Evolutionary conservation across 2,888 invertebrate genomes (phyloP).

Genomic region (Oscheius sp.): DNA sequence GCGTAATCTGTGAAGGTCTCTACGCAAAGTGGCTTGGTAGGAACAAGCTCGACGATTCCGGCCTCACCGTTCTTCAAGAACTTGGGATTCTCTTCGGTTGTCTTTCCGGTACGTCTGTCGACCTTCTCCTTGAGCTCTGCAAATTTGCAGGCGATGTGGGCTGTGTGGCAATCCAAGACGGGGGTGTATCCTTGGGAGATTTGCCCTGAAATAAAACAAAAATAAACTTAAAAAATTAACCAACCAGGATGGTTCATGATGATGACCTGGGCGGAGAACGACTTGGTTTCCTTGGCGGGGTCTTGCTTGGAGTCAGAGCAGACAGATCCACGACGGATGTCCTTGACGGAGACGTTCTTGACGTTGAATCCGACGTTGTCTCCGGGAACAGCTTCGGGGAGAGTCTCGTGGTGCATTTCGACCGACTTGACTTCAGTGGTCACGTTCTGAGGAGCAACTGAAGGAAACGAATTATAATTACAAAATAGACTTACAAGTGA

Average conservation of each 20-base stretch:
- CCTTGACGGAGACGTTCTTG: conserved; percentile 99
- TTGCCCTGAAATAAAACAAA: conserved; percentile 86
- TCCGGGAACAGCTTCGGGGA: conserved; percentile 79
- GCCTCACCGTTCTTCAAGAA: conserved; percentile 96
- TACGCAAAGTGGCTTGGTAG: conserved; percentile 96
- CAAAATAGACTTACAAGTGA: too few relatives aligned
- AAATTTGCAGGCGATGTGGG: conserved; percentile 99
- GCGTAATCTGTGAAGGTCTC: conserved; percentile 98
- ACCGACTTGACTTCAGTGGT: conserved; percentile 99
- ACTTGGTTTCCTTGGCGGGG: conserved; percentile 91
- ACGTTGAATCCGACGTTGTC: conserved; percentile 99
- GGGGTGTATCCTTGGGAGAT: conserved; percentile 98
- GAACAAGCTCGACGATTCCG: conserved; percentile 89
- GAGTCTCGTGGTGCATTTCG: conserved; percentile 99
- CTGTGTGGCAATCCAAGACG: conserved; percentile 99
- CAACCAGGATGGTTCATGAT: conserved; percentile 72
- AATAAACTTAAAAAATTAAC: too few relatives aligned
- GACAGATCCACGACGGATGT: conserved; percentile 98
- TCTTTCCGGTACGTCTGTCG: conserved; percentile 93
- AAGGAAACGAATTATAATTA: too few relatives aligned
- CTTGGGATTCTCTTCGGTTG: conserved; percentile 73
- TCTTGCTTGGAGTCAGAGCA: conserved; percentile 96
- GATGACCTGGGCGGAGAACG: conserved; percentile 91
- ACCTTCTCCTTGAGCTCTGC: conserved; percentile 93
- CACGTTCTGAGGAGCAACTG: conserved; percentile 93